Conservation (phyloP, 2,888 invertebrate genomes). For the Amblyjoppa proteus region DNA sequence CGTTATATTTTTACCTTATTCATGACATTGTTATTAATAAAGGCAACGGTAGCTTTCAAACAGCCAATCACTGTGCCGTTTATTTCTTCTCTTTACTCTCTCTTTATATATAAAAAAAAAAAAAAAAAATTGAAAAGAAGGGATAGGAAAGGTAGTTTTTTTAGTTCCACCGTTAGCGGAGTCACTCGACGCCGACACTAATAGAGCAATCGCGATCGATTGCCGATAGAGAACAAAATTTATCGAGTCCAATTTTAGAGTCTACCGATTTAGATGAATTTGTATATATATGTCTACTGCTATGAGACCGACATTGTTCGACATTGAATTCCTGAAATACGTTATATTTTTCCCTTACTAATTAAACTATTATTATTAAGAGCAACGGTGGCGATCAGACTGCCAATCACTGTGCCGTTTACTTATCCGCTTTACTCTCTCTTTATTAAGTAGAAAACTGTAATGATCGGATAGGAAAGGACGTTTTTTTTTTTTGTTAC, state of each 20-base stretch:
- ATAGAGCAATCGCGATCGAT: constrained; percentile 43
- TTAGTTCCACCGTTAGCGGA: constrained; percentile 40
- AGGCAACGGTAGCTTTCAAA: not conserved
- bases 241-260: not conserved
- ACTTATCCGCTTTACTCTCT: not conserved
- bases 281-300: not conserved
- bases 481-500: constrained; percentile 16
- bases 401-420: constrained; percentile 12
- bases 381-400: not conserved
- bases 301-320: not conserved
- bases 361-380: not conserved
- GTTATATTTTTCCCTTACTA: not conserved
- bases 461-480: not conserved
- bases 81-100: not conserved
- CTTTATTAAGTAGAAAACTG: not conserved
- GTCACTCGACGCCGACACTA: constrained; percentile 5
- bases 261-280: not conserved
- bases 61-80: constrained; percentile 10
- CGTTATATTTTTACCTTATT: not conserved
- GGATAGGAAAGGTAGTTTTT: not conserved
- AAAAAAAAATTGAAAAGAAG: not conserved
- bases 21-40: not conserved
- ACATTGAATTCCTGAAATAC: not conserved
- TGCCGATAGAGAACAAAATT: not conserved
- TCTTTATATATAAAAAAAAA: not conserved